A percentile compares a stretch with the other conserved stretches of the same genome.
phyloP scores from a whole-genome alignment of 2,888 invertebrate species.

The Rotaria socialis region DNA sequence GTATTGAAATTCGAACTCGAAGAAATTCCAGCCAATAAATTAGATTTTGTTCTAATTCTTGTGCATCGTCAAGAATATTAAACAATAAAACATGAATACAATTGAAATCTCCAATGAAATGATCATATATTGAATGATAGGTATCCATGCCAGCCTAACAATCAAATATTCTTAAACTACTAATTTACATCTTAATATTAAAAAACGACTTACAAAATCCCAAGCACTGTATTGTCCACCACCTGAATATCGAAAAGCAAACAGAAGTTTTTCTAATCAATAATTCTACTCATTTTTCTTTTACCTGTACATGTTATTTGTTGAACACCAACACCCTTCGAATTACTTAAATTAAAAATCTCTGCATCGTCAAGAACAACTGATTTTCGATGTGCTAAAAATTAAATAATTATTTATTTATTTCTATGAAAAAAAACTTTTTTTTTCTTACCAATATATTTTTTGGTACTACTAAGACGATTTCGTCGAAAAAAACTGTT shows the following conservation, averaged over 20 bases:
- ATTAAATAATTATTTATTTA: not conserved
- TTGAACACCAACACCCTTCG: conserved; percentile 68
- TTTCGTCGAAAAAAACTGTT: conserved; percentile 49
- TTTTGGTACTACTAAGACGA: conserved; percentile 43
- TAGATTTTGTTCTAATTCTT: conserved; percentile 38
- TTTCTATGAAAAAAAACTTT: no score
- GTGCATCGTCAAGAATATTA: conserved; percentile 14
- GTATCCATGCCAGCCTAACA: conserved; percentile 74
- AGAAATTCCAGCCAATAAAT: conserved; percentile 57
- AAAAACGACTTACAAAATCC: not conserved
- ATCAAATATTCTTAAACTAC: conserved; percentile 60
- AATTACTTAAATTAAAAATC: conserved; percentile 63
- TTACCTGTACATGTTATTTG: conserved; percentile 57
- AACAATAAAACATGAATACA: conserved; percentile 66
- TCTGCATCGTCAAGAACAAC: not conserved
- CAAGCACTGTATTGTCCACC: conserved; percentile 66
- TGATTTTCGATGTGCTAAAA: conserved; percentile 7
- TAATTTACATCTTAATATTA: not conserved
- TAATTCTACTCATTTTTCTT: not conserved
- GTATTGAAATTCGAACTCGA: conserved; percentile 48
- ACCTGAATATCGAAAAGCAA: conserved; percentile 56
- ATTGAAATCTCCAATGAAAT: conserved; percentile 67
- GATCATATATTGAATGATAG: conserved; percentile 68
- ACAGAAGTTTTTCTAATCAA: not conserved
- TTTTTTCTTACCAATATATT: not conserved